Conservation (phyloP, 2,113 vertebrate genomes). For the Eublepharis macularius region DNA sequence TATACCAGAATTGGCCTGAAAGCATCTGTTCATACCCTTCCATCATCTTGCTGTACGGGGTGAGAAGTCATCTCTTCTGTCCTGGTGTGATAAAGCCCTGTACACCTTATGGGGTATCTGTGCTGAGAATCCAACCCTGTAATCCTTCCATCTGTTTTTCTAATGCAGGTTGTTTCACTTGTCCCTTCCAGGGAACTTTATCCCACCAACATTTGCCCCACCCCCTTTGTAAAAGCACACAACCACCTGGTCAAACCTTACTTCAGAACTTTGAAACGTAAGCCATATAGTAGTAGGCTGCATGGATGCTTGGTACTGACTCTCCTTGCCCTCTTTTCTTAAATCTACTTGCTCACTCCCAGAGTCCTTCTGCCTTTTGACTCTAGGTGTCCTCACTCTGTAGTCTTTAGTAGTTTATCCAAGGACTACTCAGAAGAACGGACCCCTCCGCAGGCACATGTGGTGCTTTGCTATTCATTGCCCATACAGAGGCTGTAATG, state of each 20-base stretch:
- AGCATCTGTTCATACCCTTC: neutral
- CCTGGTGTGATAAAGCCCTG: neutral
- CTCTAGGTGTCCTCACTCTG: neutral
- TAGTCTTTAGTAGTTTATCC: neutral
- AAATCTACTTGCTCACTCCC: neutral
- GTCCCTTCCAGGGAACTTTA: neutral
- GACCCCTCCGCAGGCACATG: neutral
- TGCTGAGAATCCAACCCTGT: neutral
- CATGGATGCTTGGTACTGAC: neutral
- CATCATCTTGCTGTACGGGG: neutral
- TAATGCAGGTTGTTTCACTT: neutral
- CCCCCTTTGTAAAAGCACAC: neutral
- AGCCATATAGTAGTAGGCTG: slow-evolving; percentile 20
- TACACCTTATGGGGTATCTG: neutral
- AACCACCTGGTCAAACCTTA: neutral
- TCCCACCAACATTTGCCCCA: neutral
- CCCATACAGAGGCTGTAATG: neutral
- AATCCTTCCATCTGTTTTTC: neutral
- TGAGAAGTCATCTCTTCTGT: neutral
- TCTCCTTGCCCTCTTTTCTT: neutral
- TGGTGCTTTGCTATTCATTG: slow-evolving; percentile 1
- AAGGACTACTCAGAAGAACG: neutral
- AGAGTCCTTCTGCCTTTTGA: neutral
- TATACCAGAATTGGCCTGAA: slow-evolving; percentile 14
- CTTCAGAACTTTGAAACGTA: slow-evolving; percentile 9